phyloP scores from a whole-genome alignment of 1,140 invertebrate species.

The Episyrphus balteatus region DNA sequence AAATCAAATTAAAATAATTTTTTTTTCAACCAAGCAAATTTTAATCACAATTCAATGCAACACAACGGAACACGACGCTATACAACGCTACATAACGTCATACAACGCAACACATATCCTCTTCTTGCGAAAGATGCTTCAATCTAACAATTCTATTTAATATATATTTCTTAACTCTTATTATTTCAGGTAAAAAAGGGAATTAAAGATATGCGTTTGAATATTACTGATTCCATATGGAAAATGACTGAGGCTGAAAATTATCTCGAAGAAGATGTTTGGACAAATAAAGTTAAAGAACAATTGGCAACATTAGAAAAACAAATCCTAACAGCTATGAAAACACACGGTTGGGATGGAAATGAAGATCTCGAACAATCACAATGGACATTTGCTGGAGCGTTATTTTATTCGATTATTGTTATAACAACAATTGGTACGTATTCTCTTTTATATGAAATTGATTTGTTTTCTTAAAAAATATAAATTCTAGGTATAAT shows the following conservation, averaged over 20 bases:
- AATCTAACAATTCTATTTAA: neutral
- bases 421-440: constrained; percentile 94
- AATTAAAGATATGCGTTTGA: constrained; percentile 57
- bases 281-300: constrained; percentile 28
- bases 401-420: constrained; percentile 93
- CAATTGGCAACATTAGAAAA: constrained; percentile 59
- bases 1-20: constrained; percentile 3
- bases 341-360: constrained; percentile 85
- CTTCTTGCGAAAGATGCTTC: neutral
- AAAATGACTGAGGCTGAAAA: constrained; percentile 48
- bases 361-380: constrained; percentile 61
- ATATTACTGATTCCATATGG: constrained; percentile 73
- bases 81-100: too few species aligned
- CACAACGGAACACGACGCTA: too few species aligned
- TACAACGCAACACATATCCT: too few species aligned
- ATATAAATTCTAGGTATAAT: too few species aligned
- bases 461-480: too few species aligned
- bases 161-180: neutral
- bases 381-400: constrained; percentile 84
- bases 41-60: too few species aligned
- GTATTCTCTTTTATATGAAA: constrained; percentile 22
- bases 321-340: constrained; percentile 70
- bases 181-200: constrained; percentile 60
- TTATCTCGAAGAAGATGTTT: constrained; percentile 22
- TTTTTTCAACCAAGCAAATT: too few species aligned